phyloP scores from a whole-genome alignment of 2,888 invertebrate species.

The Lepidonotus clava region DNA sequence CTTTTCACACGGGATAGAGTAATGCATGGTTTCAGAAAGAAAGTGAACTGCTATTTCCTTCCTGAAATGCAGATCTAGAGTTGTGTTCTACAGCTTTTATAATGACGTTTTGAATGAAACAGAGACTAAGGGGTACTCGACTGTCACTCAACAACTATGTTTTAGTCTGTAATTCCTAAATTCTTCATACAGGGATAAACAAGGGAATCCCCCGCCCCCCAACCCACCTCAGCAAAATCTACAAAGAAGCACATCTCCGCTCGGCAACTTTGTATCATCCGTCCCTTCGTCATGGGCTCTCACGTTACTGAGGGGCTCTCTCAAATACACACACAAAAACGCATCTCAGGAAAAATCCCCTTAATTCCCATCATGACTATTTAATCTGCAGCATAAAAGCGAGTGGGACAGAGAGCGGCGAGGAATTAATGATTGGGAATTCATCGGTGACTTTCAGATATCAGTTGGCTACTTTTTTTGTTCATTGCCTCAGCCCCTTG shows the following conservation, averaged over 20 bases:
- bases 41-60: too few species aligned
- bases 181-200: neutral
- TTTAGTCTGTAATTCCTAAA: neutral
- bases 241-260: neutral
- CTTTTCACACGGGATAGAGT: too few species aligned
- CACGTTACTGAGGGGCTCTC: neutral
- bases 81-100: too few species aligned
- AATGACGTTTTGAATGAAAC: too few species aligned
- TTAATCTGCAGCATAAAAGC: slow-evolving; percentile 37
- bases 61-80: too few species aligned
- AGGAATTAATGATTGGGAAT: slow-evolving; percentile 32
- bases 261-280: slow-evolving; percentile 14
- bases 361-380: slow-evolving; percentile 35
- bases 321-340: slow-evolving; percentile 11
- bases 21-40: too few species aligned
- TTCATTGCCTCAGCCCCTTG: too few species aligned
- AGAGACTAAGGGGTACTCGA: too few species aligned
- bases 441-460: slow-evolving; percentile 20
- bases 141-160: neutral
- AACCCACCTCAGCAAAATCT: neutral
- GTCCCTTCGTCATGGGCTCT: too few species aligned
- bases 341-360: slow-evolving; percentile 5
- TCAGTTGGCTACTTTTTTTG: slow-evolving; percentile 9
- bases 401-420: neutral
- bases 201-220: neutral